Base-by-base conservation (phyloP, 2,113 vertebrate species). In the Neolamprologus sp. region DNA sequence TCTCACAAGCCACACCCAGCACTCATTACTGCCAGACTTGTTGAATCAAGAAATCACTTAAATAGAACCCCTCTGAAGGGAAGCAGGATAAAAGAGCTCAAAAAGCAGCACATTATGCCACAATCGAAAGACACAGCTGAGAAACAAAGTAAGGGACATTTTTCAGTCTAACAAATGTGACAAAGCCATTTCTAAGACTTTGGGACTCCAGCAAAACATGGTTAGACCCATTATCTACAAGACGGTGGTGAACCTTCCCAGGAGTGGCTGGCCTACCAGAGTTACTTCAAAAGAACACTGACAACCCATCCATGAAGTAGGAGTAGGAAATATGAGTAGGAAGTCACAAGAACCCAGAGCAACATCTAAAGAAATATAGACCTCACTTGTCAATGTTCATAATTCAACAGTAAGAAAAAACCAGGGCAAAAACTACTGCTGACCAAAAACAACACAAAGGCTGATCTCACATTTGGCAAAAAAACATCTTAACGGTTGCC, bases 201-300 rank as follows among this genome's bases (percentile, higher is more conserved):
- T 65, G 60, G 19, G 60, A 7, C 4, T 65, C 60, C 60, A 65
- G 60, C 2, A 12, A 37, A 68, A 37, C 63, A 13, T 7, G 19
- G 10, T 37, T 12, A 40, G 1, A 2, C 4, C 63, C 63, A 1
- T 68, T 37, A 40, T 68, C 63, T 37, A 68, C 63, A 68, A 68
- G 19, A 68, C 0, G 9, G 1, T 33, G 9, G 58, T 0, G 28
- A 60, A 60, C 58, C 16, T 60, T 33, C 58, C 58, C 58, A 60
- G 0, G 58, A 33, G 0, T 33, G 28, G 58, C 58, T 33, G 5
- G 58, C 58, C 28, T 7, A 60, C 28, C 2, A 60, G 1, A 1
- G 0, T 60, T 33, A 60, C 14, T 60, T 9, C 28, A 60, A 60
- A 33, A 60, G 57, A 17, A 10, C 28, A 33, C 26, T 33, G 57